Conservation (phyloP, 1,140 invertebrate genomes). For the Drosophila tani region DNA sequence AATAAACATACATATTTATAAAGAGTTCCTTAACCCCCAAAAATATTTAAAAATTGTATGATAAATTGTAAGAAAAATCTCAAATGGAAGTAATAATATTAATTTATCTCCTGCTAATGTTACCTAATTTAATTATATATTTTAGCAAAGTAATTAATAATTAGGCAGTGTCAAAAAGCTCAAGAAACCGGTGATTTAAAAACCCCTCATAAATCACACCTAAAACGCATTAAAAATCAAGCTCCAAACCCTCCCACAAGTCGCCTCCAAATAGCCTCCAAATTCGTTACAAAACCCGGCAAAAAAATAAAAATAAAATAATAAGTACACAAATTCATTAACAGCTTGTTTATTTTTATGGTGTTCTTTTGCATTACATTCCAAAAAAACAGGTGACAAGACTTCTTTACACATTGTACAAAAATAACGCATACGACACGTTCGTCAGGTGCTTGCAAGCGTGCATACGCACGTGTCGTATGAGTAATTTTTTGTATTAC, state of each 20-base stretch:
- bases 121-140: neutral
- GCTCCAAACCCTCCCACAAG: neutral
- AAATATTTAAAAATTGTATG: neutral
- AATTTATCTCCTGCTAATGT: too few relatives aligned
- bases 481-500: constrained; percentile 11
- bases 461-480: constrained; percentile 22
- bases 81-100: too few relatives aligned
- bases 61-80: too few relatives aligned
- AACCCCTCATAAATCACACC: neutral
- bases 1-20: neutral
- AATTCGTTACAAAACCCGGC: too few relatives aligned
- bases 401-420: too few relatives aligned
- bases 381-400: neutral
- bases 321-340: rapidly evolving
- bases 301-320: neutral
- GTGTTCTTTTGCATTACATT: neutral
- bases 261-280: neutral
- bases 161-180: too few relatives aligned
- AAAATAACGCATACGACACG: constrained; percentile 12
- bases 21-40: neutral
- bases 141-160: neutral
- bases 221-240: neutral
- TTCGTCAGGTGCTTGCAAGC: constrained; percentile 4
- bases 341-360: neutral
- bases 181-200: neutral